Evolutionary conservation across 2,113 vertebrate genomes (phyloP), one percentile per base, ranked within the genome.

Genomic region (Lasiurus borealis): DNA sequence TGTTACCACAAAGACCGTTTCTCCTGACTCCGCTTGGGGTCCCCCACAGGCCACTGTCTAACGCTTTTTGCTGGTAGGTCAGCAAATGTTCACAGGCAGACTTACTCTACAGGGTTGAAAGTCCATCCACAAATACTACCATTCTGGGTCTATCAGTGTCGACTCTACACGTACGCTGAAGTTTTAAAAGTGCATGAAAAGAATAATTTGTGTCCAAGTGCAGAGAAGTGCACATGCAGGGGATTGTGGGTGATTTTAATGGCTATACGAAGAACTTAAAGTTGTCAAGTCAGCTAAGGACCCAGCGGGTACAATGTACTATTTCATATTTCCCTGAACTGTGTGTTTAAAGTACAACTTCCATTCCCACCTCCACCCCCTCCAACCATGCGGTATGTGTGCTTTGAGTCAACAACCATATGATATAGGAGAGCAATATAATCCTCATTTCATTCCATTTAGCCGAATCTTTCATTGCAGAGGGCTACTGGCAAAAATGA

Each of bases 391-490:
- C 1, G 27, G 23, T 7, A 1, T 0, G 13, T 5, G 2, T 44
- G 16, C 18, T 4, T 5, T 1, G 0, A 50, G 40, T 8, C 0
- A 0, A 40, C 0, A 10, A 29, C 68, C 0, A 0, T 0, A 1
- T 0, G 2, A 8, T 0, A 44, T 0, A 4, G 27, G 9, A 62
- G 50, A 36, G 57, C 4, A 0, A 0, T 14, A 7, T 0, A 9
- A 29, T 9, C 40, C 34, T 1, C 2, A 5, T 11, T 2, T 34
- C 29, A 13, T 52, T 3, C 12, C 29, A 4, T 18, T 27, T 21
- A 25, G 34, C 8, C 12, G 7, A 4, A 21, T 46, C 59, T 85
- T 40, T 73, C 62, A 8, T 0, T 18, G 36, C 3, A 10, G 14
- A 44, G 31, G 21, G 34, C 46, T 9, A 15, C 66, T 4, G 31